Evolutionary conservation across 2,888 invertebrate genomes (phyloP).

Genomic region (Lasioglossum leucozonium): DNA sequence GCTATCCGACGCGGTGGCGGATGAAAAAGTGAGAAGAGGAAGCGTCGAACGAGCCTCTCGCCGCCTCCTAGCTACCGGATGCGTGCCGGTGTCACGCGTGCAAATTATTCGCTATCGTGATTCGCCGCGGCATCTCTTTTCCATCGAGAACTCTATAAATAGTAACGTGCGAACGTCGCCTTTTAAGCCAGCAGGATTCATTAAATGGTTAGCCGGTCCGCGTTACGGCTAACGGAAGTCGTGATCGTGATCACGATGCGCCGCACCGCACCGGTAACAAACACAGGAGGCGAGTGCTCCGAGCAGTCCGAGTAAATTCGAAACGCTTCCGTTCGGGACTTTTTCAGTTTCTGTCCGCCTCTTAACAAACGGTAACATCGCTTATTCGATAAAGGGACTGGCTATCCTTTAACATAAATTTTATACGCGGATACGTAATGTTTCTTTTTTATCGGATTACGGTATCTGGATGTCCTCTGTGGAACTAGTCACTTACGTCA

Average conservation of each 20-base stretch:
- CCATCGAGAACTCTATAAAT: conserved; percentile 59
- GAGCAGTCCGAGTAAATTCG: neutral
- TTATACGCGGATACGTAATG: neutral
- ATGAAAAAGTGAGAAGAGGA: neutral
- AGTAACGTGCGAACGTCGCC: conserved; percentile 53
- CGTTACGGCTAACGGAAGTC: conserved; percentile 53
- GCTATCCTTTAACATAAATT: neutral
- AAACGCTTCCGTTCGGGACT: neutral
- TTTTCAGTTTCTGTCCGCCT: neutral
- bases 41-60: neutral
- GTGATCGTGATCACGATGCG: conserved; percentile 39
- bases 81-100: neutral
- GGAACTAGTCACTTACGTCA: conserved; percentile 64
- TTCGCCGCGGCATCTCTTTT: conserved; percentile 33
- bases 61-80: neutral
- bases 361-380: neutral
- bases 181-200: conserved; percentile 54
- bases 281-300: conserved; percentile 23
- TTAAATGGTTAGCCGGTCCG: conserved; percentile 51
- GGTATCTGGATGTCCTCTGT: conserved; percentile 60
- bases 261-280: conserved; percentile 28
- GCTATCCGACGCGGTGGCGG: no score
- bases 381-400: neutral
- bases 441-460: conserved; percentile 48
- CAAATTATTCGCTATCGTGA: conserved; percentile 36